phyloP scores from a whole-genome alignment of 2,888 invertebrate species.

The Caenorhabditis afra region DNA sequence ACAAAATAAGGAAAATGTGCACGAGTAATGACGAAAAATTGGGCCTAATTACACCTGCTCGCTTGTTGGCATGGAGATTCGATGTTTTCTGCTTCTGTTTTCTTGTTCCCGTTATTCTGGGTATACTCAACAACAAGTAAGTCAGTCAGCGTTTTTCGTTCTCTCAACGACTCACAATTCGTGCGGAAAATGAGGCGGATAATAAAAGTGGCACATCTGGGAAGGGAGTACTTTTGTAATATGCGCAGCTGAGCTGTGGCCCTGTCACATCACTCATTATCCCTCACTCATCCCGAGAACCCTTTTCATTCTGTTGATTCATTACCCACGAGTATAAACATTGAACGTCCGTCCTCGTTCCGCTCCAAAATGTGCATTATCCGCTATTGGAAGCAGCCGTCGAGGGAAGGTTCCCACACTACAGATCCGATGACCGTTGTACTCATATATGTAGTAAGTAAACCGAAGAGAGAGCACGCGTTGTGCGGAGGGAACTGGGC shows the following conservation, averaged over 20 bases:
- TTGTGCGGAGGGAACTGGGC: conserved; percentile 17
- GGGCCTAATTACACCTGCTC: conserved; percentile 25
- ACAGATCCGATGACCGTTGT: conserved; percentile 57
- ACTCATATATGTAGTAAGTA: conserved; percentile 52
- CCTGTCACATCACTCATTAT: conserved; percentile 56
- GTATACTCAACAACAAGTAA: no score
- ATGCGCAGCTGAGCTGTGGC: conserved; percentile 29
- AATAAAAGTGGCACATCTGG: conserved; percentile 51
- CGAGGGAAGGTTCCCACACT: conserved; percentile 53
- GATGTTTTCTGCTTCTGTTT: conserved; percentile 1
- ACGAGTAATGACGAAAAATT: conserved; percentile 27
- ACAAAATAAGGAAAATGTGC: conserved; percentile 23
- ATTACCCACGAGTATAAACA: conserved; percentile 53
- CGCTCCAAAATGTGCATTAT: conserved; percentile 46
- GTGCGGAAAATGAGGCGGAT: conserved; percentile 6
- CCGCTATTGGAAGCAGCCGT: not conserved
- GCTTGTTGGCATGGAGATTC: conserved; percentile 35
- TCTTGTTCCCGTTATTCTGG: not conserved
- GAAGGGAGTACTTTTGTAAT: conserved; percentile 41
- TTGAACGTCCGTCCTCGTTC: conserved; percentile 3
- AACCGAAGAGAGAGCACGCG: conserved; percentile 23
- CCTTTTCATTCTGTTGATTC: conserved; percentile 53
- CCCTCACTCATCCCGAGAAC: not conserved
- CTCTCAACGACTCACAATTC: no score
- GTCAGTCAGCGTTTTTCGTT: not conserved